Conservation (phyloP, 2,888 invertebrate genomes). For the Xanthia icteritia region DNA sequence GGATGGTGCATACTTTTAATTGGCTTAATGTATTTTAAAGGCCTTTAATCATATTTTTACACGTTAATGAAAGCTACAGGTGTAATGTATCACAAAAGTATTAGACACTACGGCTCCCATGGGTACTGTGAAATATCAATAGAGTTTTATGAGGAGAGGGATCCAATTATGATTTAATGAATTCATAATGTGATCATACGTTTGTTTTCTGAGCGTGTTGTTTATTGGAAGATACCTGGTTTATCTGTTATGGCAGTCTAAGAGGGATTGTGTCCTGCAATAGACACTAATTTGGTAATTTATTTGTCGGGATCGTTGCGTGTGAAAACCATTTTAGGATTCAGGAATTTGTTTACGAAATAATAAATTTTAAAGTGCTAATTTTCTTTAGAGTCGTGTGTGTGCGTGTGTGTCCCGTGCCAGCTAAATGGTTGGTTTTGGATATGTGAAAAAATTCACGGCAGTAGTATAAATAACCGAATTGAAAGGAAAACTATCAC, state of each 20-base stretch:
- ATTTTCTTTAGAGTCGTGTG: too few species aligned
- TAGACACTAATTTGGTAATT: not conserved
- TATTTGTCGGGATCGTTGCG: not conserved
- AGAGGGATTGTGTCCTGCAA: not conserved
- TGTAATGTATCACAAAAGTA: constrained; percentile 1
- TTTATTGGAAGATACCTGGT: constrained; percentile 16
- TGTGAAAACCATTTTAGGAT: too few species aligned
- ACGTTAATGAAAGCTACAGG: constrained; percentile 14
- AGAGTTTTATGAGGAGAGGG: constrained; percentile 22
- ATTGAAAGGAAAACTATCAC: too few species aligned
- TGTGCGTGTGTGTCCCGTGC: too few species aligned
- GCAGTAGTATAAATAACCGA: too few species aligned
- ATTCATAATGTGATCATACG: constrained; percentile 33
- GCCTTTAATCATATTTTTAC: constrained; percentile 32
- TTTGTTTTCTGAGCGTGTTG: constrained; percentile 13
- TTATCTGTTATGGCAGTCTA: not conserved
- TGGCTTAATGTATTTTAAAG: constrained; percentile 28
- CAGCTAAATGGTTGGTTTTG: too few species aligned
- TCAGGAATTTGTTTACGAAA: too few species aligned
- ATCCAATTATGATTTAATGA: constrained; percentile 25
- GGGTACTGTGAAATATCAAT: constrained; percentile 9
- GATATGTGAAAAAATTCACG: too few species aligned
- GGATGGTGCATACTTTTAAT: constrained; percentile 52
- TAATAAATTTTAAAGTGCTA: too few species aligned
- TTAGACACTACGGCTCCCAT: not conserved